Evolutionary conservation across 2,797 vertebrate species (phyloP).

Genomic region (Kryptolebias ocellatus): DNA sequence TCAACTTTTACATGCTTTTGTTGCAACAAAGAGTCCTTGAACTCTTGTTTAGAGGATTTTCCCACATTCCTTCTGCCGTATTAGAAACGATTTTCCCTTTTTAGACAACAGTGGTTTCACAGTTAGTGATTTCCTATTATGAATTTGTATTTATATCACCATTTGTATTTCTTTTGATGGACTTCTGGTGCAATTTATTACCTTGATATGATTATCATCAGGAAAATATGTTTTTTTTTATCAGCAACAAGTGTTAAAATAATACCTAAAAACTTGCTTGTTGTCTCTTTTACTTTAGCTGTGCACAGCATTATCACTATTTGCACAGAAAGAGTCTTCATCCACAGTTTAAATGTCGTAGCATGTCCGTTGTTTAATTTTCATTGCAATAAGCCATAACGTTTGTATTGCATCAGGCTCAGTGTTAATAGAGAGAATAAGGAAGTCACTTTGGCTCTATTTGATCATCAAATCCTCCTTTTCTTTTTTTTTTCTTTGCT

Average conservation of each 20-base stretch:
- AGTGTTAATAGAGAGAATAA: constrained; percentile 41
- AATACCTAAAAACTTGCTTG: not conserved
- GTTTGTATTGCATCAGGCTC: constrained; percentile 42
- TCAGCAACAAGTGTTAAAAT: not conserved
- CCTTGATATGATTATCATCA: not conserved
- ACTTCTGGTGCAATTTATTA: not conserved
- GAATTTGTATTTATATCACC: not conserved
- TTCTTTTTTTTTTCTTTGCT: constrained; percentile 29
- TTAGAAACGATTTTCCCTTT: too few relatives aligned
- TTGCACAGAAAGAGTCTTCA: constrained; percentile 13
- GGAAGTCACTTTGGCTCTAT: constrained; percentile 30
- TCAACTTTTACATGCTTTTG: too few relatives aligned
- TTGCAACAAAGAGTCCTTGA: too few relatives aligned
- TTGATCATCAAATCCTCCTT: constrained; percentile 33
- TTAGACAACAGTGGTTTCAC: too few relatives aligned
- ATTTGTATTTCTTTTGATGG: not conserved
- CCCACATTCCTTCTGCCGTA: too few relatives aligned
- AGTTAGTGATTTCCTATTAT: too few relatives aligned
- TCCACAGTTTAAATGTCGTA: constrained; percentile 17
- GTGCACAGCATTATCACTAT: not conserved
- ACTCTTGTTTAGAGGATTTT: too few relatives aligned
- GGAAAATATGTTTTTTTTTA: not conserved
- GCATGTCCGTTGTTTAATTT: constrained; percentile 37
- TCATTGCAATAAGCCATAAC: constrained; percentile 44
- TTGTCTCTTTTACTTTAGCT: constrained; percentile 6